These are phyloP conservation scores for Murina feae DNA, from an alignment of 2,113 vertebrate species.

Conservation along the genomic window DNA sequence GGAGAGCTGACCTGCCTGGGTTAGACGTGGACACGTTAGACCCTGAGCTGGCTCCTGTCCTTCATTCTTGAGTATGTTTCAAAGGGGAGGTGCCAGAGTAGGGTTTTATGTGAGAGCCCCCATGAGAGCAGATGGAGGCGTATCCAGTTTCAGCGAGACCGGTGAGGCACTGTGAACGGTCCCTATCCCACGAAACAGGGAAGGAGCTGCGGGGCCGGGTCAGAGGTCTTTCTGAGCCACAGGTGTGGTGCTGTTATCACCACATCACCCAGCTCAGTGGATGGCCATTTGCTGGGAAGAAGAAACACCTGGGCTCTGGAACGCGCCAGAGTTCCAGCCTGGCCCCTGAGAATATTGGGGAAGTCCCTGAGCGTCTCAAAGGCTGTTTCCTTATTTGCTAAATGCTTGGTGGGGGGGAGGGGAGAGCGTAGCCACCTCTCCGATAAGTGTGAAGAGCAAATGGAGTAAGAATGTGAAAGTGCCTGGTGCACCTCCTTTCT, in stretches of 20 bases:
- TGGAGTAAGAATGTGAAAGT: background rate
- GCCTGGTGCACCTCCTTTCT: background rate
- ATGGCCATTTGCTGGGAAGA: background rate
- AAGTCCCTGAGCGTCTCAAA: background rate
- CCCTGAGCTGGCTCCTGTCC: rapidly evolving
- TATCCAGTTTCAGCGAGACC: background rate
- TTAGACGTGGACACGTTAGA: background rate
- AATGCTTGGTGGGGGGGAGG: too few species aligned
- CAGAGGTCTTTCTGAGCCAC: background rate
- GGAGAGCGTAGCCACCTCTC: background rate
- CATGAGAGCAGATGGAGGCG: background rate
- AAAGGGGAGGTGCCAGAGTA: background rate
- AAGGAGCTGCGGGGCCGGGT: background rate
- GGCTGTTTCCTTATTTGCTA: background rate
- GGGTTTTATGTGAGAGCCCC: too few species aligned
- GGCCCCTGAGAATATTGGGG: background rate
- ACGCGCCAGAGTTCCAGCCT: background rate
- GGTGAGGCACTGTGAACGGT: background rate
- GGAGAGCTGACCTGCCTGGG: background rate
- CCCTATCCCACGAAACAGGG: rapidly evolving
- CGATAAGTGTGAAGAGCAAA: background rate
- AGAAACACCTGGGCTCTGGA: background rate
- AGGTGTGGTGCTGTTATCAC: background rate
- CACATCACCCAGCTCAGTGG: background rate
- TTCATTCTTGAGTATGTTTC: background rate